These are phyloP conservation scores for Eulemur coronatus DNA, from an alignment of 2,797 vertebrate genomes.

Conservation along the genomic window DNA sequence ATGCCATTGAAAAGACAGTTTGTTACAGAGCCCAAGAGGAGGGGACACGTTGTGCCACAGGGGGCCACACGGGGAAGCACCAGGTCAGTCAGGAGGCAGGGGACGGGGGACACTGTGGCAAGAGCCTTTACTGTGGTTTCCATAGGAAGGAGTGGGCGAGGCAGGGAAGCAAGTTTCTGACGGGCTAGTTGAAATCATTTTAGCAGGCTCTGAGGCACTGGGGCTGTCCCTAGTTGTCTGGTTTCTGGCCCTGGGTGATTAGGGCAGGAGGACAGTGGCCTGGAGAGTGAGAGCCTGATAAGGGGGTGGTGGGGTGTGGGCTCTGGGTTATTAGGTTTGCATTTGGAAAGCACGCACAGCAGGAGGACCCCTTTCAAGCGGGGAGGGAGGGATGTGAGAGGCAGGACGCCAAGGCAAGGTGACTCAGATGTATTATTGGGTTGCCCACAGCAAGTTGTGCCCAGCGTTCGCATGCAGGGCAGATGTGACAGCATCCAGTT, in stretches of 20 bases:
- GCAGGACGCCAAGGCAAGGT: too few relatives aligned
- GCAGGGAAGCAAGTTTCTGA: too few relatives aligned
- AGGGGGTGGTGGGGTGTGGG: too few relatives aligned
- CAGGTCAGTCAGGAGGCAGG: background rate
- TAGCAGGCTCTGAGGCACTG: background rate
- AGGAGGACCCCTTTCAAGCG: background rate
- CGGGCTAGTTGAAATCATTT: background rate
- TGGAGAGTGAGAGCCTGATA: background rate
- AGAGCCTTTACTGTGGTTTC: background rate
- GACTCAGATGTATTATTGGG: background rate
- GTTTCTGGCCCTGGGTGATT: background rate
- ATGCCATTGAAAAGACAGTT: background rate
- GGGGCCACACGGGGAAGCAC: accelerated
- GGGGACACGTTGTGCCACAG: background rate
- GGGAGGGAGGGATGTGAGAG: too few relatives aligned
- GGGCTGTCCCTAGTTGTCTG: background rate
- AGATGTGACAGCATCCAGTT: background rate
- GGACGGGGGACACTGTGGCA: background rate
- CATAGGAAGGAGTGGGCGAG: background rate
- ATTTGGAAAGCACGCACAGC: background rate
- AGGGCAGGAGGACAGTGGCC: background rate
- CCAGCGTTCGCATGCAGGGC: accelerated
- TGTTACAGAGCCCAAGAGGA: background rate
- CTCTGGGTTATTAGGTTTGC: background rate
- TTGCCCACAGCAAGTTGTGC: background rate